Evolutionary conservation across 2,113 vertebrate genomes (phyloP), one percentile per base, ranked within the genome.

Genomic region (Scartelaos histophorus): DNA sequence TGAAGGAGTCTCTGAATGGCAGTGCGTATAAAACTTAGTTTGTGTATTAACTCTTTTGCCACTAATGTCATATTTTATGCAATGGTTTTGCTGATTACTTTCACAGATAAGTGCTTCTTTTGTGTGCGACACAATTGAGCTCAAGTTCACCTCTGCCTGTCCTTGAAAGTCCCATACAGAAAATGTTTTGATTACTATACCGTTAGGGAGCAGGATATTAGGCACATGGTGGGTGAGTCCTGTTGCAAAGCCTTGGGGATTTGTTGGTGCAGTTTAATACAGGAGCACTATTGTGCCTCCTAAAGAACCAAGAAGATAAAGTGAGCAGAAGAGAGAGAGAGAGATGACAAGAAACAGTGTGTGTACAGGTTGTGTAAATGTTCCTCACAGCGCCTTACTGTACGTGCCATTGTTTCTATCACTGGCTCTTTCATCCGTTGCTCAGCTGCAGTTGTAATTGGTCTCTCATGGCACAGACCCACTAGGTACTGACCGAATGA

Each of bases 381-480:
- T 75, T 22, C 15, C 34, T 49, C 61, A 22, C 43, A 46, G 49
- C 38, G 16, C 45, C 10, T 6, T 64, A 38, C 15, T 64, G 2
- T 77, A 25, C 43, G 47, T 67, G 62, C 66, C 29, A 69, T 84
- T 83, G 75, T 81, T 80, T 78, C 75, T 81, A 74, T 78, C 74
- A 82, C 79, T 66, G 17, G 73, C 24, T 66, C 74, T 76, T 85
- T 87, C 85, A 73, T 78, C 82, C 56, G 7, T 69, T 58, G 65
- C 79, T 85, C 81, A 57, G 79, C 73, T 25, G 77, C 13, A 64
- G 73, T 70, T 78, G 78, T 90, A 89, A 90, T 89, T 89, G 88
- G 88, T 89, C 86, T 88, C 85, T 79, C 78, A 84, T 80, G 85
- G 81, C 82, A 78, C 66, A 67, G 82, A 76, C 76, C 81, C 76